Conservation (phyloP, 2,113 vertebrate species). For the Lepus timidus region DNA sequence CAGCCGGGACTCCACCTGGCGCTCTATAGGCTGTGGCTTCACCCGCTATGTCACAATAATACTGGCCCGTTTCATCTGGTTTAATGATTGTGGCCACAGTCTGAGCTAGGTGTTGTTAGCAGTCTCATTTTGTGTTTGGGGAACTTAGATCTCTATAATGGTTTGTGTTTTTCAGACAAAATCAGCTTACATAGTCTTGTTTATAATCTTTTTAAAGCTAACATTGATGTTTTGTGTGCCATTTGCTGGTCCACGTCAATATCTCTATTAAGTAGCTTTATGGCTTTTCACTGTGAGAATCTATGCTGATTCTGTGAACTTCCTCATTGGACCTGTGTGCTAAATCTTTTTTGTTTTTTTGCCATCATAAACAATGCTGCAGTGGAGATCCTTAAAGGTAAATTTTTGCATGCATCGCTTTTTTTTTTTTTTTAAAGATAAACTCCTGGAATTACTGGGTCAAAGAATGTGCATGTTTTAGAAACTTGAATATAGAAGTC, state of each 20-base stretch:
- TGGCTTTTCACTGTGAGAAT: not conserved
- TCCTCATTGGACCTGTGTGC: not conserved
- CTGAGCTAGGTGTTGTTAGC: not conserved
- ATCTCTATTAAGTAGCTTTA: not conserved
- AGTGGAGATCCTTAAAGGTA: not conserved
- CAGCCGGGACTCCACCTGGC: too few species aligned
- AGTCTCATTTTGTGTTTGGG: not conserved
- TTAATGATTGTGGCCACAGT: not conserved
- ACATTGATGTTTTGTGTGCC: not conserved
- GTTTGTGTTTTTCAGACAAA: not conserved
- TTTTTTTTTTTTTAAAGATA: not conserved
- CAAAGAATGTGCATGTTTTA: not conserved
- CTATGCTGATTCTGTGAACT: not conserved
- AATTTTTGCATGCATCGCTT: not conserved
- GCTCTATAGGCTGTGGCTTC: too few species aligned
- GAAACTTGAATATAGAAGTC: not conserved
- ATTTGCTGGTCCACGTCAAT: not conserved
- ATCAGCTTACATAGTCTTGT: not conserved
- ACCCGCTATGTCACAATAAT: too few species aligned
- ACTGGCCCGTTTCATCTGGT: not conserved
- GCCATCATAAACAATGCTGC: not conserved
- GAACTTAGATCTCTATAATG: not conserved
- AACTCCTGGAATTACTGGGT: not conserved
- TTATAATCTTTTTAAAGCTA: constrained; percentile 34
- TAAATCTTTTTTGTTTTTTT: not conserved